Percentiles rank a stretch among this genome's conserved stretches.
Evolutionary conservation across 2,888 invertebrate species (phyloP).

Genomic region (Pyrgus malvae): DNA sequence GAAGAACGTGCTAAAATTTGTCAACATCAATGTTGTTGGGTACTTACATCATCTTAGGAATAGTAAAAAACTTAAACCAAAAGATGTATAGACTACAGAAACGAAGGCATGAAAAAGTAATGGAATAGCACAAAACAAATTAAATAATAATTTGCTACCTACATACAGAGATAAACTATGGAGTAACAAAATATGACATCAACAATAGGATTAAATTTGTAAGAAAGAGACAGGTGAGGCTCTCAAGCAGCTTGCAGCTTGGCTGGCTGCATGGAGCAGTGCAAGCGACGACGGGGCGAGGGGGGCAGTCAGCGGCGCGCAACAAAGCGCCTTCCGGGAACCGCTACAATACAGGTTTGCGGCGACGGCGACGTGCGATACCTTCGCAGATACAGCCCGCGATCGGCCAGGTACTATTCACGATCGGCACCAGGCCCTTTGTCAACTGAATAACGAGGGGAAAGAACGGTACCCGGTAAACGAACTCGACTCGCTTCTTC

Average conservation of each 20-base stretch:
- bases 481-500: constrained; percentile 34
- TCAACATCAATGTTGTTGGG: background rate
- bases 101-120: too few species aligned
- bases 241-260: constrained; percentile 32
- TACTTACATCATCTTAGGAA: too few species aligned
- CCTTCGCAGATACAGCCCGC: constrained; percentile 75
- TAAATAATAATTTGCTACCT: background rate
- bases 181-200: background rate
- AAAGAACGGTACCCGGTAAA: constrained; percentile 50
- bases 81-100: too few species aligned
- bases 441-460: constrained; percentile 54
- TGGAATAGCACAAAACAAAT: background rate
- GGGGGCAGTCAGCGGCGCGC: constrained; percentile 53
- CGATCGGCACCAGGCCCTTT: constrained; percentile 50
- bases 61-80: too few species aligned
- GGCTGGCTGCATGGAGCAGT: constrained; percentile 37
- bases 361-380: constrained; percentile 80
- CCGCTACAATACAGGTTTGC: constrained; percentile 80
- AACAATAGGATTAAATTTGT: constrained; percentile 7
- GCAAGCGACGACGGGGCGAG: constrained; percentile 41
- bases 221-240: constrained; percentile 23
- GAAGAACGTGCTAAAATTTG: too few species aligned
- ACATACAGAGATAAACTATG: background rate
- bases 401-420: constrained; percentile 55
- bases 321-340: constrained; percentile 80